phyloP scores from a whole-genome alignment of 2,797 vertebrate species.

The Melanotaenia maccullochi region DNA sequence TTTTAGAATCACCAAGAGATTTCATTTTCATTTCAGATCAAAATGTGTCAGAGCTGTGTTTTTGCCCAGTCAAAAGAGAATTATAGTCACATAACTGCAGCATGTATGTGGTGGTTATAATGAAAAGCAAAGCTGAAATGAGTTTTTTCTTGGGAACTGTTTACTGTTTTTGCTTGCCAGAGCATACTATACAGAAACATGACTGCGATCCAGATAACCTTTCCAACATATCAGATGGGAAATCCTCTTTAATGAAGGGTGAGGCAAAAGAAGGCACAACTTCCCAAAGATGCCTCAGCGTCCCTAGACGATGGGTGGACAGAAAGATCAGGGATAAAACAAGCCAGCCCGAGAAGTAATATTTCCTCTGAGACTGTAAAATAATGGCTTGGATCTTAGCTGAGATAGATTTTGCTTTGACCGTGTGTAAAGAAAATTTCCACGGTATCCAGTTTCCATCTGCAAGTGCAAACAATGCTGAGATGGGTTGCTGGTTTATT shows the following conservation, averaged over 20 bases:
- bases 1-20: slow-evolving; percentile 64
- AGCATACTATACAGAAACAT: slow-evolving; percentile 74
- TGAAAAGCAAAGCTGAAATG: slow-evolving; percentile 75
- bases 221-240: slow-evolving; percentile 75
- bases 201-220: slow-evolving; percentile 79
- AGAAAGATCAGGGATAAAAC: slow-evolving; percentile 82
- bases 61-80: slow-evolving; percentile 60
- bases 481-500: slow-evolving; percentile 78
- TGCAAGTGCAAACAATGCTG: slow-evolving; percentile 78
- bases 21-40: slow-evolving; percentile 68
- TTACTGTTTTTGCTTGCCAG: slow-evolving; percentile 69
- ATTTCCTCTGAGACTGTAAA: slow-evolving; percentile 78
- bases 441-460: slow-evolving; percentile 78
- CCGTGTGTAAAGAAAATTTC: slow-evolving; percentile 74
- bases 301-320: slow-evolving; percentile 72
- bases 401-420: slow-evolving; percentile 78
- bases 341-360: slow-evolving; percentile 73
- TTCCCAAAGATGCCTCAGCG: slow-evolving; percentile 67
- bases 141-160: slow-evolving; percentile 69
- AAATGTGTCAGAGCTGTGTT: slow-evolving; percentile 56
- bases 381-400: slow-evolving; percentile 77
- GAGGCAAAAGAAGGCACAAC: slow-evolving; percentile 55
- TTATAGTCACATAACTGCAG: slow-evolving; percentile 70
- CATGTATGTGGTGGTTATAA: slow-evolving; percentile 60
- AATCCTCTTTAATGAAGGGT: slow-evolving; percentile 75